phyloP scores from a whole-genome alignment of 2,113 vertebrate species.

The Phaethon lepturus region DNA sequence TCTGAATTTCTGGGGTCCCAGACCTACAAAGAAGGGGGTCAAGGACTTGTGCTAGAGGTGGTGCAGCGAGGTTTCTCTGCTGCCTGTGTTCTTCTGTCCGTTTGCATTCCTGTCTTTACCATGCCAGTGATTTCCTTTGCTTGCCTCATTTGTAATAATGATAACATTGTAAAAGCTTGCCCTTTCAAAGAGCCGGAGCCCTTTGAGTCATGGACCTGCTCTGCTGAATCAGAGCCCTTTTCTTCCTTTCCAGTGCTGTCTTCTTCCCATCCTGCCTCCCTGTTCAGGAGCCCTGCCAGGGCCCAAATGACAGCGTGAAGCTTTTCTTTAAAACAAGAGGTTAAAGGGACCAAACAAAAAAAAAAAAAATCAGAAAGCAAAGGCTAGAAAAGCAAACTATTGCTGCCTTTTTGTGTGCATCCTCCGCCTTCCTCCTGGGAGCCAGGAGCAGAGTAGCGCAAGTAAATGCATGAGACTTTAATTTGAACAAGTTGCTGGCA shows the following conservation, averaged over 20 bases:
- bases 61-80: neutral
- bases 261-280: neutral
- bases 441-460: neutral
- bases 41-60: neutral
- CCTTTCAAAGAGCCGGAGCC: neutral
- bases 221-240: slow-evolving; percentile 21
- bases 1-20: neutral
- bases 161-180: neutral
- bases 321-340: neutral
- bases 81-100: neutral
- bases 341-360: neutral
- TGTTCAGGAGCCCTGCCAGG: neutral
- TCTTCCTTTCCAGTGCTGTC: neutral
- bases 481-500: neutral
- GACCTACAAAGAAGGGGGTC: neutral
- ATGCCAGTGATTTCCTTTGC: neutral
- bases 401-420: neutral
- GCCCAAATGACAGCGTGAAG: neutral
- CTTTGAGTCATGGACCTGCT: slow-evolving; percentile 6
- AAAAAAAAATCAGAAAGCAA: neutral
- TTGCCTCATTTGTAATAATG: neutral
- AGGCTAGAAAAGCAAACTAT: neutral
- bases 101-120: neutral
- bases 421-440: neutral
- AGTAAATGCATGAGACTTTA: neutral